A percentile compares a stretch with the other conserved stretches of the same genome.
These are phyloP conservation scores for Ovis canadensis DNA, from an alignment of 2,113 vertebrate genomes.

Conservation along the genomic window DNA sequence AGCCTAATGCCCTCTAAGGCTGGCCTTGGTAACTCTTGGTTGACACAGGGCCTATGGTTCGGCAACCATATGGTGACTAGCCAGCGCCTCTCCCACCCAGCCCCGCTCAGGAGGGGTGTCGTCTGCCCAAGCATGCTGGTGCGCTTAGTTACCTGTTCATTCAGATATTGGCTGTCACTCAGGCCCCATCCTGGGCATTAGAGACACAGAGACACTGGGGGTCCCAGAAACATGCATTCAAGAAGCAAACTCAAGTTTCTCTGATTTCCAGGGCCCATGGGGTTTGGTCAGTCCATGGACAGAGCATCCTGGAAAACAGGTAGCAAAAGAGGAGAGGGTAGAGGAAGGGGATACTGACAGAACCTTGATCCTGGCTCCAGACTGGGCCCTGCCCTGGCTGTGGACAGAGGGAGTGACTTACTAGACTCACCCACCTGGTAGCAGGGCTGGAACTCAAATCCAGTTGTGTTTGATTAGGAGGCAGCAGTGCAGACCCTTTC, in stretches of 20 bases:
- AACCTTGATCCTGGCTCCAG: neutral
- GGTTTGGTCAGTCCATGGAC: accelerated
- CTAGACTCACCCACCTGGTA: neutral
- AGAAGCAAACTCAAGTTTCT: neutral
- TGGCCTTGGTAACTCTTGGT: neutral
- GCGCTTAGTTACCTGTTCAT: neutral
- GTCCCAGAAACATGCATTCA: neutral
- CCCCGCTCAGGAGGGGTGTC: neutral
- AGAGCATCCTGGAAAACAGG: accelerated
- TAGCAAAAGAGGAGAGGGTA: neutral
- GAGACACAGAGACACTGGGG: neutral
- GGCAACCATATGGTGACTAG: neutral
- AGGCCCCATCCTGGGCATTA: neutral
- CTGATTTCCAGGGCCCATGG: neutral
- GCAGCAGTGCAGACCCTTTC: neutral
- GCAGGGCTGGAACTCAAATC: neutral
- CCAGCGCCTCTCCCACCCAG: neutral
- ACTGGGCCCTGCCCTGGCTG: neutral
- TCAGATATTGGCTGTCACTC: neutral
- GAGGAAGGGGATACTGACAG: neutral
- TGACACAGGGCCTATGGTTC: neutral
- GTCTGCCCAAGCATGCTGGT: neutral
- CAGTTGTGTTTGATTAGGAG: neutral
- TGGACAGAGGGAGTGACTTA: no score
- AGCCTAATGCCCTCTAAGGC: neutral